Percentiles rank a stretch among this genome's conserved stretches.
These are phyloP conservation scores for Manis crassicaudata DNA, from an alignment of 2,797 vertebrate species.

Conservation along the genomic window DNA sequence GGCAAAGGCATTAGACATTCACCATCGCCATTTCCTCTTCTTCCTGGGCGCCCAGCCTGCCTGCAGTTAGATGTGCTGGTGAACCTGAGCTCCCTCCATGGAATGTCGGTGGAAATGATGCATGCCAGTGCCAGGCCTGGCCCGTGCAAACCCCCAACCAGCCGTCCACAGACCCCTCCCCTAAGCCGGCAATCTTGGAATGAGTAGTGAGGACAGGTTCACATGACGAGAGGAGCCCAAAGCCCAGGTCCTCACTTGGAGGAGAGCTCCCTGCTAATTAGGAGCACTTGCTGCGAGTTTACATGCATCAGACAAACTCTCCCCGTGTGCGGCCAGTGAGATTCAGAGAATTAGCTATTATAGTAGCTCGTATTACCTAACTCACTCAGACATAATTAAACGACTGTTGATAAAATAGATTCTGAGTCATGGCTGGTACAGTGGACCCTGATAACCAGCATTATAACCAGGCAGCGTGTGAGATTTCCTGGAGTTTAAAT, in stretches of 20 bases:
- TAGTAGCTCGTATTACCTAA: not conserved
- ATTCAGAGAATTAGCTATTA: not conserved
- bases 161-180: not conserved
- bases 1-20: not conserved
- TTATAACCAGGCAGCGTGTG: not conserved
- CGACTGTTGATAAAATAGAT: not conserved
- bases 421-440: not conserved
- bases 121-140: not conserved
- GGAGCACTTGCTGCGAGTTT: not conserved
- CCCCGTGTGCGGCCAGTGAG: not conserved
- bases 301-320: not conserved
- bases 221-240: not conserved
- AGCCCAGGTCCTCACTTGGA: not conserved
- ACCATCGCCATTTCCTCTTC: not conserved
- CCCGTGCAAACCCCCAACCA: not conserved
- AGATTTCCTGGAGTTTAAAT: not conserved
- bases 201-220: not conserved
- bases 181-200: not conserved
- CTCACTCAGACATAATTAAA: not conserved
- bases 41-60: not conserved
- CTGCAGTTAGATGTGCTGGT: too few species aligned
- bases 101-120: too few species aligned
- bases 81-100: not conserved
- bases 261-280: too few species aligned
- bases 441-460: not conserved